Evolutionary conservation across 1,140 invertebrate species (phyloP).

Genomic region (Trichonephila clavata): DNA sequence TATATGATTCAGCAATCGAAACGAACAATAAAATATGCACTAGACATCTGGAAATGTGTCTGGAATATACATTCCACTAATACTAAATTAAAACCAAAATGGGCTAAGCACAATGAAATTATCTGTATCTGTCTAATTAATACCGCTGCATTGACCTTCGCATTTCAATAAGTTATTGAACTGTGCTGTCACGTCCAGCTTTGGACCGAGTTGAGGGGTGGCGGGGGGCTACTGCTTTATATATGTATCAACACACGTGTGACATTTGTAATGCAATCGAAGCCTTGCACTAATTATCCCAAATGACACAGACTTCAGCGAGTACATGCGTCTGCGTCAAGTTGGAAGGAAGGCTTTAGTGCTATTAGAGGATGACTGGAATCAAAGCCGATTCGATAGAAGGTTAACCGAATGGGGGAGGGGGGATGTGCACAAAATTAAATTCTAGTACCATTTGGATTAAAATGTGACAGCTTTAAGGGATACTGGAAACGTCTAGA

Average conservation of each 20-base stretch:
- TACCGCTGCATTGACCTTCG: conserved; percentile 35
- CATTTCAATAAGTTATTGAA: conserved; percentile 51
- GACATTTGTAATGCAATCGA: conserved; percentile 53
- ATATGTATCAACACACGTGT: conserved; percentile 21
- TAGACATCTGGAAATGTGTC: background rate
- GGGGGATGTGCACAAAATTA: background rate
- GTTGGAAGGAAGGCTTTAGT: background rate
- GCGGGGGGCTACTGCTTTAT: background rate
- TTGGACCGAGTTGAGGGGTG: background rate
- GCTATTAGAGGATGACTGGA: conserved; percentile 1
- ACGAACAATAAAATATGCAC: conserved; percentile 10
- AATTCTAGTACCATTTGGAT: background rate
- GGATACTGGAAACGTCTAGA: no score
- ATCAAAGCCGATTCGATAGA: background rate
- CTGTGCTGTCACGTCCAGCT: background rate
- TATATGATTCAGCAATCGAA: background rate
- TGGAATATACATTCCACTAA: background rate
- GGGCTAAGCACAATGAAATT: background rate
- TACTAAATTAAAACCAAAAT: conserved; percentile 5
- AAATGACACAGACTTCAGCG: conserved; percentile 16
- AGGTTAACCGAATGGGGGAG: background rate
- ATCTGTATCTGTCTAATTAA: conserved; percentile 21
- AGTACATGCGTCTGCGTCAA: conserved; percentile 24
- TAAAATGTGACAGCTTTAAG: no score
- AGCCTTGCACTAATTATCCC: conserved; percentile 40